These are phyloP conservation scores for Penaeus japonicus DNA, from an alignment of 1,140 invertebrate species.

Conservation along the genomic window DNA sequence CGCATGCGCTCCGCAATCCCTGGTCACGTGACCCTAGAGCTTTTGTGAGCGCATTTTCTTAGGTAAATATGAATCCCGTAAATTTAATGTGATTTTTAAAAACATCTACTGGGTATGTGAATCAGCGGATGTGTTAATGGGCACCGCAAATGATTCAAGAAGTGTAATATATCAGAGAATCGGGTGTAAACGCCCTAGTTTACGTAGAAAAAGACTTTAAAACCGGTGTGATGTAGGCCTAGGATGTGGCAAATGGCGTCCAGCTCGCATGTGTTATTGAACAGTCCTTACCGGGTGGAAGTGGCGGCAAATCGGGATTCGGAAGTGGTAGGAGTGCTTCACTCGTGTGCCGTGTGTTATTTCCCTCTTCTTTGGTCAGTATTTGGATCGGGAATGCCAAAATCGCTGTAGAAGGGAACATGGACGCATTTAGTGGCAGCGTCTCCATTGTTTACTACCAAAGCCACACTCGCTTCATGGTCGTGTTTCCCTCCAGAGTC, in stretches of 20 bases:
- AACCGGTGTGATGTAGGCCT: slow-evolving; percentile 45
- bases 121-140: background rate
- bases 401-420: background rate
- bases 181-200: background rate
- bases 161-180: background rate
- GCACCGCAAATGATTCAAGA: background rate
- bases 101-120: background rate
- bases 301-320: background rate
- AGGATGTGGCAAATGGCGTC: slow-evolving; percentile 45
- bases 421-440: background rate
- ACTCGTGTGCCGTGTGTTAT: too few relatives aligned
- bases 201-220: slow-evolving; percentile 22
- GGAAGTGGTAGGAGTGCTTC: too few relatives aligned
- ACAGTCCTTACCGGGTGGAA: background rate
- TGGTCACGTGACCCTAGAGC: slow-evolving; percentile 57
- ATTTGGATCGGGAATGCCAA: background rate
- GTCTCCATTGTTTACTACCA: slow-evolving; percentile 39
- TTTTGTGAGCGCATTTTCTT: slow-evolving; percentile 57
- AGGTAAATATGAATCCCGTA: slow-evolving; percentile 46
- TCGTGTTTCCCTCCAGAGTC: too few relatives aligned
- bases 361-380: too few relatives aligned
- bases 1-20: slow-evolving; percentile 40
- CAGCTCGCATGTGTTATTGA: slow-evolving; percentile 50
- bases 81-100: slow-evolving; percentile 38
- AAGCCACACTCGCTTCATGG: too few relatives aligned